A percentile compares a stretch with the other conserved stretches of the same genome.
Conservation (phyloP, 2,888 invertebrate species). For the Andrena trimmerana region DNA sequence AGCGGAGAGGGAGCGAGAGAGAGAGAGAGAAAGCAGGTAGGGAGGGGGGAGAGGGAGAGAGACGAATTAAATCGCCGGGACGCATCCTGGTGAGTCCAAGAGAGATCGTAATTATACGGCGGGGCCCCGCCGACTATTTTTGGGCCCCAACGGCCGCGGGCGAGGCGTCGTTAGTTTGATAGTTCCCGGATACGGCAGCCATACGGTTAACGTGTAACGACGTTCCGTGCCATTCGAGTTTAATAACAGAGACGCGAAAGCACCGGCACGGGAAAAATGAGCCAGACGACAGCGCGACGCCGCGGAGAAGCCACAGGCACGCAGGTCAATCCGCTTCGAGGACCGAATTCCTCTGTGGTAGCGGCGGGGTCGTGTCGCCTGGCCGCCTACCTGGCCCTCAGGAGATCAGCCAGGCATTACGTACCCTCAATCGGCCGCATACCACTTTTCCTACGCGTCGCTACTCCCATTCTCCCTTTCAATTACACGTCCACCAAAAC, state of each 20-base stretch:
- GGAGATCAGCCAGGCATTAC: slow-evolving; percentile 27
- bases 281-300: slow-evolving; percentile 49
- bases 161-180: slow-evolving; percentile 68
- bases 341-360: slow-evolving; percentile 39
- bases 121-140: slow-evolving; percentile 65
- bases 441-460: neutral
- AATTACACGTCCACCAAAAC: slow-evolving; percentile 2
- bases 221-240: slow-evolving; percentile 57
- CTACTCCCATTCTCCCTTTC: slow-evolving; percentile 6
- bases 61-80: slow-evolving; percentile 58
- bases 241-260: slow-evolving; percentile 55
- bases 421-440: neutral
- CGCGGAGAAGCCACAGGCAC: slow-evolving; percentile 46
- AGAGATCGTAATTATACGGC: slow-evolving; percentile 62
- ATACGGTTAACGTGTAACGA: slow-evolving; percentile 55
- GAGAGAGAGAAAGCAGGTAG: too few species aligned
- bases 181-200: slow-evolving; percentile 64
- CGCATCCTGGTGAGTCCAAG: slow-evolving; percentile 50
- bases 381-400: slow-evolving; percentile 10
- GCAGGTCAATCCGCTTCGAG: slow-evolving; percentile 50
- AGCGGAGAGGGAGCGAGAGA: neutral
- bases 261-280: slow-evolving; percentile 26
- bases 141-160: slow-evolving; percentile 62
- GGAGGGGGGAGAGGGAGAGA: neutral
- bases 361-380: slow-evolving; percentile 26